Percentiles rank a stretch among this genome's conserved stretches.
phyloP scores from a whole-genome alignment of 1,140 invertebrate species.

The Varroa destructor region DNA sequence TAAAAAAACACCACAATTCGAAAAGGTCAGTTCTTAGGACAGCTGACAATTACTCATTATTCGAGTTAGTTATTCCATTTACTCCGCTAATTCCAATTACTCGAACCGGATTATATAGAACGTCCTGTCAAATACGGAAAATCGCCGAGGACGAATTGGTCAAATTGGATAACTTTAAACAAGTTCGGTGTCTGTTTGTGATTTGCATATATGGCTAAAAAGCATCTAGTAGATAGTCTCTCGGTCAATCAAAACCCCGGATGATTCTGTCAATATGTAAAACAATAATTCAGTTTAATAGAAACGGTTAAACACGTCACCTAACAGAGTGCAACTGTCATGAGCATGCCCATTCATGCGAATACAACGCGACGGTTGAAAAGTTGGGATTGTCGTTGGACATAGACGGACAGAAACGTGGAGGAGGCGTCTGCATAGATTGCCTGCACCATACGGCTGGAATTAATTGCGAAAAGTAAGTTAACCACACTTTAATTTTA shows the following conservation, averaged over 20 bases:
- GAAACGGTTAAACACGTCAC: constrained; percentile 24
- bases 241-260: not conserved
- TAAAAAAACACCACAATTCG: no score
- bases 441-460: constrained; percentile 87
- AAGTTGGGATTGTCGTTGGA: constrained; percentile 64
- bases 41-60: no score
- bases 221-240: not conserved
- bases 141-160: no score
- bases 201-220: no score
- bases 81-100: no score
- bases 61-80: no score
- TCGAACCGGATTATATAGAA: no score
- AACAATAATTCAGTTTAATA: constrained; percentile 34
- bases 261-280: constrained; percentile 39
- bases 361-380: constrained; percentile 72
- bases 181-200: no score
- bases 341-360: constrained; percentile 76
- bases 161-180: no score
- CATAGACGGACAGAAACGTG: constrained; percentile 75
- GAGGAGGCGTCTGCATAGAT: constrained; percentile 75
- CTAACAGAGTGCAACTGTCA: constrained; percentile 86
- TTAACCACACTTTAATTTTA: not conserved
- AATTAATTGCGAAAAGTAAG: constrained; percentile 69
- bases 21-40: no score
- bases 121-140: no score